Percentiles rank a stretch among this genome's conserved stretches.
Conservation (phyloP, 2,888 invertebrate genomes). For the Andricus quercusramuli region DNA sequence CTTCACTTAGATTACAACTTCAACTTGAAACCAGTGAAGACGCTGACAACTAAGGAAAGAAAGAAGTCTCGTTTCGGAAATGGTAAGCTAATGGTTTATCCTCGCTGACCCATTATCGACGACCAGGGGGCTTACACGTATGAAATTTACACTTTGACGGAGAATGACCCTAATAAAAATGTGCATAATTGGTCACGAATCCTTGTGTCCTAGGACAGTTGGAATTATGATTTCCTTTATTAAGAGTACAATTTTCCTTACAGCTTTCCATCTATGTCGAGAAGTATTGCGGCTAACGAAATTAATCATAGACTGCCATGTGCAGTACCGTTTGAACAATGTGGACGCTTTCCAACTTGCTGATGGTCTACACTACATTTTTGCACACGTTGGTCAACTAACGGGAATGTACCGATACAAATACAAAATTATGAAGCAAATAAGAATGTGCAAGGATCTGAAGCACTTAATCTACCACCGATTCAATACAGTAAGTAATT, state of each 20-base stretch:
- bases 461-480: slow-evolving; percentile 99
- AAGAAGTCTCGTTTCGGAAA: slow-evolving; percentile 99
- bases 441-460: slow-evolving; percentile 99
- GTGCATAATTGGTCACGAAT: not conserved
- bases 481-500: slow-evolving; percentile 93
- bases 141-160: no score
- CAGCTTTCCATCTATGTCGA: slow-evolving; percentile 98
- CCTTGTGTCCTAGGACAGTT: not conserved
- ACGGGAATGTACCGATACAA: slow-evolving; percentile 99
- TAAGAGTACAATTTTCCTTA: slow-evolving; percentile 41
- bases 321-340: slow-evolving; percentile 99
- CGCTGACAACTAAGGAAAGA: slow-evolving; percentile 98
- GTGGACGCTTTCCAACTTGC: slow-evolving; percentile 99
- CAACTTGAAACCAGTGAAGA: slow-evolving; percentile 99
- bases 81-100: slow-evolving; percentile 79
- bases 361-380: slow-evolving; percentile 99
- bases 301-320: slow-evolving; percentile 98
- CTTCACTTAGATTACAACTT: slow-evolving; percentile 99
- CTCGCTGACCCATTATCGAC: no score
- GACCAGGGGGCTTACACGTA: no score
- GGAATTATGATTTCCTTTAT: slow-evolving; percentile 11
- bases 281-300: slow-evolving; percentile 99
- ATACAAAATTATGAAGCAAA: slow-evolving; percentile 99
- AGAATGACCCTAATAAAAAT: slow-evolving; percentile 14
- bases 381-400: slow-evolving; percentile 99